phyloP scores from a whole-genome alignment of 2,113 vertebrate species.

The Puffinus mauretanicus region DNA sequence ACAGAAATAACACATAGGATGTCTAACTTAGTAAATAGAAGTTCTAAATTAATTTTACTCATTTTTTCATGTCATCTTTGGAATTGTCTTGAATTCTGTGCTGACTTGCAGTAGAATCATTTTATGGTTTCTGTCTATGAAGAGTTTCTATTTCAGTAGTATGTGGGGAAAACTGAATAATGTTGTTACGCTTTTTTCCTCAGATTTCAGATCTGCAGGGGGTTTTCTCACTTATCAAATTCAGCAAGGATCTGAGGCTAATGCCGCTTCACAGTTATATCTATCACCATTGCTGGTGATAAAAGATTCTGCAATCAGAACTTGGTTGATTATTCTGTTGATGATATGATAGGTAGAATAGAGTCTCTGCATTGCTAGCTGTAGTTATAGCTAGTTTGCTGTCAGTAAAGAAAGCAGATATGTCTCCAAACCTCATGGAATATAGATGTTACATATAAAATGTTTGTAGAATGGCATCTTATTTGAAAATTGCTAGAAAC shows the following conservation, averaged over 20 bases:
- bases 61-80: background rate
- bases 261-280: background rate
- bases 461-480: background rate
- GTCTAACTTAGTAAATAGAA: background rate
- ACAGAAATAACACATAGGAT: background rate
- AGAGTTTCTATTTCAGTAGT: background rate
- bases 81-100: background rate
- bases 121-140: background rate
- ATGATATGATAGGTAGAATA: background rate
- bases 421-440: background rate
- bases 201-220: background rate
- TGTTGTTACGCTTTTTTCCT: background rate
- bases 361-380: background rate
- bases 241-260: background rate
- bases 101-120: background rate
- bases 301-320: background rate
- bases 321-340: background rate
- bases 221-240: background rate
- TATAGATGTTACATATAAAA: background rate
- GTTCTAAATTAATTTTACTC: background rate
- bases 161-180: background rate
- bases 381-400: background rate
- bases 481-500: background rate
- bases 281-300: background rate
- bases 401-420: background rate